Base-by-base conservation (phyloP, 2,797 vertebrate genomes). In the Chromis chromis region DNA sequence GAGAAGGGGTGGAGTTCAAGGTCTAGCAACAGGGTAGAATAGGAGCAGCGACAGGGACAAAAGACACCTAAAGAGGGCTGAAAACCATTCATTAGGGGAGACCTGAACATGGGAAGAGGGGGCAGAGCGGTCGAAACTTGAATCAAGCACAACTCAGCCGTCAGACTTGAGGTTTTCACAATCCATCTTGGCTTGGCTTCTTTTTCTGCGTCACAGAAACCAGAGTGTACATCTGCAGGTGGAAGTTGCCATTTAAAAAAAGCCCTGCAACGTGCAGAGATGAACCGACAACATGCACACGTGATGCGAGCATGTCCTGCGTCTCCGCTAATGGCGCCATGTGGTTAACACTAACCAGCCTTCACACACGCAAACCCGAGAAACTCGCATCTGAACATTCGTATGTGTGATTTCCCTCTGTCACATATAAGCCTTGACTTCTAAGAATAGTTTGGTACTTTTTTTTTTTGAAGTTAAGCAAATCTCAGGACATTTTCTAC, bases 1-100 rank as follows among this genome's bases (percentile, higher is more conserved):
- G 90, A 94, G 92, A 91, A 76, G 82, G 89, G 90, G 91, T 89
- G 91, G 90, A 90, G 87, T 84, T 90, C 78, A 84, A 67, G 69
- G 82, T 91, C 77, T 84, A 39, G 79, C 71, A 85, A 24, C 25
- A 33, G 44, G 70, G 65, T 24, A 81, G 88, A 93, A 94, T 86
- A 75, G 84, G 74, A 89, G 81, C 71, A 77, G 78, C 50, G 79
- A 82, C 73, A 56, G 10, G 78, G 67, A 93, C 92, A 94, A 94
- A 89, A 61, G 79, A 82, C 56, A 61, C 7, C 19, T 42, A 78
- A 76, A 74, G 78, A 86, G 70, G 81, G 76, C 88, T 90, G 82
- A 85, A 83, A 88, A 82, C 85, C 86, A 74, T 93, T 93, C 81
- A 92, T 94, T 88, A 87, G 74, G 52, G 19, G 42, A 66, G 60